These are phyloP conservation scores for Chrysemys picta DNA, from an alignment of 2,113 vertebrate species.

Conservation along the genomic window DNA sequence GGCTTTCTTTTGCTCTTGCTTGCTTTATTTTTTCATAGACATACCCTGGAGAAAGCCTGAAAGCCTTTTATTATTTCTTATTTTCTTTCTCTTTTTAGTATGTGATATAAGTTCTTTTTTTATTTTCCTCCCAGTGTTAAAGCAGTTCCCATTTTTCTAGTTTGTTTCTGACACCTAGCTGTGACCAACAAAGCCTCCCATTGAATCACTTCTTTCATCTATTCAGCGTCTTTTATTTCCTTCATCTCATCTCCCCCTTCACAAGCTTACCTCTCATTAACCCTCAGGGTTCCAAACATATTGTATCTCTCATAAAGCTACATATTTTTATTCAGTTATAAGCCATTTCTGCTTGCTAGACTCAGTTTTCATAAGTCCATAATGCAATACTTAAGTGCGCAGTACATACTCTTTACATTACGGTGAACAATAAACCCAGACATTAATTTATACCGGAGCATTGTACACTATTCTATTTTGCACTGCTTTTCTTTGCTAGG, in stretches of 20 bases:
- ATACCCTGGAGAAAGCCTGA: conserved; percentile 70
- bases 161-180: conserved; percentile 83
- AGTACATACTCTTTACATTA: conserved; percentile 22
- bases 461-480: conserved; percentile 47
- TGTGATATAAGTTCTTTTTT: conserved; percentile 69
- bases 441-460: conserved; percentile 64
- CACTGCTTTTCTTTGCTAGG: conserved; percentile 24
- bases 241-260: conserved; percentile 72
- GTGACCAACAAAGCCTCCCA: conserved; percentile 77
- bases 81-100: conserved; percentile 78
- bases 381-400: conserved; percentile 49
- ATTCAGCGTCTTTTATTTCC: conserved; percentile 73
- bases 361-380: conserved; percentile 69
- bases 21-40: conserved; percentile 72
- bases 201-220: conserved; percentile 79
- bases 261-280: conserved; percentile 80
- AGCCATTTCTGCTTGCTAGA: conserved; percentile 52
- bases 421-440: conserved; percentile 52
- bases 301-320: conserved; percentile 59
- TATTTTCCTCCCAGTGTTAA: conserved; percentile 75
- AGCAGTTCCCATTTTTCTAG: conserved; percentile 78
- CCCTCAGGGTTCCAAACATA: conserved; percentile 69
- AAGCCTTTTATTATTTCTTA: conserved; percentile 81
- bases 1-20: conserved; percentile 73
- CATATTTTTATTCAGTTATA: conserved; percentile 54